Percentiles rank a stretch among this genome's conserved stretches.
These are phyloP conservation scores for Hemiprocne comata DNA, from an alignment of 2,113 vertebrate genomes.

Conservation along the genomic window DNA sequence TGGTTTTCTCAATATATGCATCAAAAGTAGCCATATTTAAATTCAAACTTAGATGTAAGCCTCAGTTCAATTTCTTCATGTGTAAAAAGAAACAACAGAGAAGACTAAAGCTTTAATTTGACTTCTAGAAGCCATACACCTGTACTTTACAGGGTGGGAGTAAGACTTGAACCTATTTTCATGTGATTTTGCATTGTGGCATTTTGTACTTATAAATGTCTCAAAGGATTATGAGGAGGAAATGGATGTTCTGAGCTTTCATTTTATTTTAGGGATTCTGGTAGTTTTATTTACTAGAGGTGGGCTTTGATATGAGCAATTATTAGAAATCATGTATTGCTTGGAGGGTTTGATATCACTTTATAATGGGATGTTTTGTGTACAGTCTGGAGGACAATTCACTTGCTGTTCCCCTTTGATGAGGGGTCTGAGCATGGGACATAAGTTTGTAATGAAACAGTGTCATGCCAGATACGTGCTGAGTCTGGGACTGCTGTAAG, in stretches of 20 bases:
- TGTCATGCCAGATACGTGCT: rapidly evolving
- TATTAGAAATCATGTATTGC: background rate
- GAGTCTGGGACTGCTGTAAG: background rate
- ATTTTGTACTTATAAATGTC: background rate
- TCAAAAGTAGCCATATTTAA: background rate
- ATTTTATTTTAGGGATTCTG: background rate
- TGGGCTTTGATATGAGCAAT: background rate
- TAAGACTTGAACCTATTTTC: background rate
- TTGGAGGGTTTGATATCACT: background rate
- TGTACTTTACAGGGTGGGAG: background rate
- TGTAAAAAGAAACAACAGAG: background rate
- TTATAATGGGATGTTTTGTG: background rate
- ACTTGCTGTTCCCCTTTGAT: background rate
- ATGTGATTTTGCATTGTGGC: background rate
- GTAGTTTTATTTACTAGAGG: background rate
- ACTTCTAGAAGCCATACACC: background rate
- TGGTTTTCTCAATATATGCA: background rate
- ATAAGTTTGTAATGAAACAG: background rate
- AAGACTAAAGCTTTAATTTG: background rate
- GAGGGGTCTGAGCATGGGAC: background rate
- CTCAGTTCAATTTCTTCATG: background rate
- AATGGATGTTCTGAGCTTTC: background rate
- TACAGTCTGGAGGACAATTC: background rate
- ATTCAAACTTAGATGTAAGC: background rate
- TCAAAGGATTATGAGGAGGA: background rate